Base-by-base conservation (phyloP, 2,113 vertebrate species). In the Monarcha castaneiventris region DNA sequence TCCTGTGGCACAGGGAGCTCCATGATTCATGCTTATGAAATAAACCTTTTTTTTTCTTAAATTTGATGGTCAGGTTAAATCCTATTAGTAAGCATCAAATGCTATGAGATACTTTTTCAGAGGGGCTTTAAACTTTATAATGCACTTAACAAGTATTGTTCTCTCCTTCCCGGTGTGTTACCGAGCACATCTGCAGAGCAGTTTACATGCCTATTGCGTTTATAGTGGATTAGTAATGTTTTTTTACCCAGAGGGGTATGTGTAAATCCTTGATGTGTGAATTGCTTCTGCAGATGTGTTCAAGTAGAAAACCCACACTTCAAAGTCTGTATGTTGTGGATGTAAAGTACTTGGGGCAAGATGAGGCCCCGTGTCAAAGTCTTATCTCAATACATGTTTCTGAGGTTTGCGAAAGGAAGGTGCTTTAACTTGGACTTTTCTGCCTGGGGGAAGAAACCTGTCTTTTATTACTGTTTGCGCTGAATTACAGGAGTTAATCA, bases 381-480 rank as follows among this genome's bases (percentile, higher is more conserved):
- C 49, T 93, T 95, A 87, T 62, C 93, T 91, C 58, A 22, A 0
- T 46, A 8, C 2, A 0, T 23, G 6, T 66, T 85, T 67, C 63
- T 61, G 77, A 82, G 46, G 44, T 71, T 91, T 94, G 84, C 0
- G 0, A 89, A 95, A 93, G 54, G 21, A 77, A 55, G 84, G 90
- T 58, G 23, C 75, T 94, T 33, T 56, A 86, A 67, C 68, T 82
- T 84, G 61, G 76, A 74, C 83, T 85, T 87, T 58, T 44, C 71
- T 93, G 44, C 54, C 46, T 66, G 19, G 37, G 54, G 44, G 23
- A 83, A 61, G 33, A n/a, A 1, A 16, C 13, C 23, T 56, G 56
- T 49, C 30, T 93, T 91, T 96, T 96, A 95, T 88, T 90, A 55
- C 84, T 95, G 87, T 95, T 96, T 95, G 90, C 46, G 19, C 10